Percentiles rank a stretch among this genome's conserved stretches.
phyloP scores from a whole-genome alignment of 2,113 vertebrate genomes.

The Megaceryle maxima region DNA sequence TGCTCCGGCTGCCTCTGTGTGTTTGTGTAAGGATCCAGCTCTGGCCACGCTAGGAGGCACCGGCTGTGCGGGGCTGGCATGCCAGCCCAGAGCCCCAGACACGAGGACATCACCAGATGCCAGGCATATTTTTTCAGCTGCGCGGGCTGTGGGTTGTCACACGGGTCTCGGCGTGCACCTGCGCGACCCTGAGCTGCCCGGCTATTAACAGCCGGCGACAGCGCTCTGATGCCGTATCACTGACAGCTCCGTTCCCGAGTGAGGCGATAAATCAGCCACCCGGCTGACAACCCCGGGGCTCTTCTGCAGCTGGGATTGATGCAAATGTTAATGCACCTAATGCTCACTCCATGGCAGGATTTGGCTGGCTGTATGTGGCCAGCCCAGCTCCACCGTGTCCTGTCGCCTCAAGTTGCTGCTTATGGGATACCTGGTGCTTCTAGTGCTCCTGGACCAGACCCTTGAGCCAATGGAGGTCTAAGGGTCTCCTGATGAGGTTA shows the following conservation, averaged over 20 bases:
- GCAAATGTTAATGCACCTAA: not conserved
- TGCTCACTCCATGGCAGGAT: not conserved
- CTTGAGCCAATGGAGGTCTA: not conserved
- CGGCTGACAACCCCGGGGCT: not conserved
- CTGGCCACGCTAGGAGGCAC: not conserved
- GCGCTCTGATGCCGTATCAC: not conserved
- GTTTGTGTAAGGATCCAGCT: slow-evolving; percentile 23
- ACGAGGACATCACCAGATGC: slow-evolving; percentile 38
- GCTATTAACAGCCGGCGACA: slow-evolving; percentile 34
- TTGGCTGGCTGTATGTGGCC: fast-evolving
- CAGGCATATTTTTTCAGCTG: slow-evolving; percentile 68
- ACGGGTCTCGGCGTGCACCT: slow-evolving; percentile 64
- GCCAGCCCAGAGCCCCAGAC: not conserved
- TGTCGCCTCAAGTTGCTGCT: fast-evolving
- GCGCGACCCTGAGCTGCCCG: slow-evolving; percentile 30
- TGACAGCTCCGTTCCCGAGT: not conserved
- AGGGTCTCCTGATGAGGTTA: not conserved
- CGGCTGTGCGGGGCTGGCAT: not conserved
- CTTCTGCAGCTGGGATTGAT: not conserved
- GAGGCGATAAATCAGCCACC: fast-evolving
- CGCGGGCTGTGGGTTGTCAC: slow-evolving; percentile 19
- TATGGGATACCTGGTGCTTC: fast-evolving
- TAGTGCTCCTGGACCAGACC: not conserved
- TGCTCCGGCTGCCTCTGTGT: not conserved
- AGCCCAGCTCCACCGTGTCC: fast-evolving